Base-by-base conservation (phyloP, 2,797 vertebrate genomes). In the Neopelma chrysocephalum region DNA sequence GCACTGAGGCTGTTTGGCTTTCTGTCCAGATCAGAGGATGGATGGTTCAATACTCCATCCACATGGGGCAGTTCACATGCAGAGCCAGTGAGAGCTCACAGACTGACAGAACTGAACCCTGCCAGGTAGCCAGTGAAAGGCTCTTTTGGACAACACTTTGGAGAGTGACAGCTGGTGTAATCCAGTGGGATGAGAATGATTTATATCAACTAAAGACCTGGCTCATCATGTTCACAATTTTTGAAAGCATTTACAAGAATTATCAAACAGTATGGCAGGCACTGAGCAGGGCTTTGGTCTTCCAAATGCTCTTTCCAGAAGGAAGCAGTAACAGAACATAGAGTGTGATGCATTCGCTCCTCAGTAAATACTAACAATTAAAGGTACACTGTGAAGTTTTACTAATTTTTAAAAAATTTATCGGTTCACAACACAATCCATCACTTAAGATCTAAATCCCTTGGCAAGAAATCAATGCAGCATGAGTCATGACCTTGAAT, bases 401-500 rank as follows among this genome's bases (percentile, higher is more conserved):
- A 47, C 68, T 87, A 62, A 69, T 82, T 91, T 91, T 48, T 17
- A 3, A 80, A 78, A 94, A 87, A 90, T 2, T 9, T 50, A 92
- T 79, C 47, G n/a, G 61, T 27, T 77, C 40, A 19, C 26, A 36
- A 20, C 72, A 69, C 56, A 75, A 82, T 90, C 76, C 48, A 36
- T 93, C 87, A 79, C 57, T 90, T 92, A 42, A 42, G 34, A 66
- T 64, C 72, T 93, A 86, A 94, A 96, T 91, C 90, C 76, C 45
- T 57, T 91, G 87, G 89, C 91, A 79, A 68, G 70, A 95, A 96
- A 91, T 91, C 94, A 61, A 86, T 79, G 61, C 57, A 58, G 65
- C 40, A 1, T 9, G 70, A 92, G 84, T 34, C 48, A 66, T 66
- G 81, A 90, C 92, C 94, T 90, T 89, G 76, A 85, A 81, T 16